These are phyloP conservation scores for Oxycera nigricornis DNA, from an alignment of 2,888 invertebrate genomes.

Conservation along the genomic window DNA sequence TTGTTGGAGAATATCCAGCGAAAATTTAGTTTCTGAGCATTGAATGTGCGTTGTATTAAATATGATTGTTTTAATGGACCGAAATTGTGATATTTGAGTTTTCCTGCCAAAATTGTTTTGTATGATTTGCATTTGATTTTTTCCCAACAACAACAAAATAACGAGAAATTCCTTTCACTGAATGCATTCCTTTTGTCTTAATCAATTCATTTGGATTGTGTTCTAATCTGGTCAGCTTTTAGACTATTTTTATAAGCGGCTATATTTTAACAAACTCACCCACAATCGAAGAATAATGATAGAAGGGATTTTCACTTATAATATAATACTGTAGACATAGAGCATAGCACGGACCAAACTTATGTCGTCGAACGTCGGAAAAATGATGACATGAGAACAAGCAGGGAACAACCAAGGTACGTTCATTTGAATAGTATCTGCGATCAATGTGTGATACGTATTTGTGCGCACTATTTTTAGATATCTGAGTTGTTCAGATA, in stretches of 20 bases:
- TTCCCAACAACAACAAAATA: too few relatives aligned
- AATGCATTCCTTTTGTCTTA: background rate
- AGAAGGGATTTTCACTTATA: constrained; percentile 12
- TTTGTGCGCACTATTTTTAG: background rate
- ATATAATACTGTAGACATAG: background rate
- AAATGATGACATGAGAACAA: background rate
- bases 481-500: too few relatives aligned
- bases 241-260: background rate
- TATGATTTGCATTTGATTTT: too few relatives aligned
- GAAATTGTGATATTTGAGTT: too few relatives aligned
- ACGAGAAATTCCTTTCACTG: background rate
- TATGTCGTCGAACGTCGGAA: background rate
- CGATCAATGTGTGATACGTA: background rate
- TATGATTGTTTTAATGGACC: too few relatives aligned
- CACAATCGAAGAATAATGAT: constrained; percentile 9
- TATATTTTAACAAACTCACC: constrained; percentile 9
- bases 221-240: background rate
- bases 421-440: background rate
- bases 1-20: too few relatives aligned
- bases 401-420: background rate
- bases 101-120: too few relatives aligned
- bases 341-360: background rate
- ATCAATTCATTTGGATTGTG: background rate
- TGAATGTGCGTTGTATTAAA: too few relatives aligned
- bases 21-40: too few relatives aligned